These are phyloP conservation scores for Ariolimax columbianus DNA, from an alignment of 2,888 invertebrate genomes.

Conservation along the genomic window DNA sequence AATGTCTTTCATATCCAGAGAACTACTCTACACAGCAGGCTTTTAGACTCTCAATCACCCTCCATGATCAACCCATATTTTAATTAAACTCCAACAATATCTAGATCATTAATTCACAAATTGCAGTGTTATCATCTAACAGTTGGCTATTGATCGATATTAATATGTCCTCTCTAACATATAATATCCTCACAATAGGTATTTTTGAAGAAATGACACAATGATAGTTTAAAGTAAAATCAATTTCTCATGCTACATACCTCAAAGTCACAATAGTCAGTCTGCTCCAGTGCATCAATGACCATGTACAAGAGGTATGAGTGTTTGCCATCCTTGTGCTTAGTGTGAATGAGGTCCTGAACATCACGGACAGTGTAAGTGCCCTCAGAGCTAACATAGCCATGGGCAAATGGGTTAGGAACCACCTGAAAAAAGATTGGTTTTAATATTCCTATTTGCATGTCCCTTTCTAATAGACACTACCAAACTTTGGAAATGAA, in stretches of 20 bases:
- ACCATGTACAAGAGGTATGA: constrained; percentile 53
- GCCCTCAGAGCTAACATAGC: constrained; percentile 48
- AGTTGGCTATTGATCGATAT: too few species aligned
- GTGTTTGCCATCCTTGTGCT: constrained; percentile 46
- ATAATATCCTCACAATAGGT: too few species aligned
- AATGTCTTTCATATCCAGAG: too few species aligned
- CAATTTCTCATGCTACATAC: constrained; percentile 22
- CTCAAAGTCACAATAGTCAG: constrained; percentile 59
- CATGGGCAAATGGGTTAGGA: constrained; percentile 54
- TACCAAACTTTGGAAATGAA: not conserved
- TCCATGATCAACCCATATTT: too few species aligned
- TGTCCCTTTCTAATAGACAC: not conserved
- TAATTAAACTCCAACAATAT: too few species aligned
- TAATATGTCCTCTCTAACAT: too few species aligned
- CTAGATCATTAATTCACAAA: too few species aligned
- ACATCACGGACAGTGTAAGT: constrained; percentile 56
- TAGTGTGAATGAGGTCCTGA: constrained; percentile 45
- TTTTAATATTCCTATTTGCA: not conserved
- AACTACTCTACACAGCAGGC: too few species aligned
- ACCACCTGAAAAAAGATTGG: constrained; percentile 36
- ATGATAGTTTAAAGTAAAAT: too few species aligned
- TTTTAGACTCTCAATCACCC: too few species aligned
- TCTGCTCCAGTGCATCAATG: constrained; percentile 56
- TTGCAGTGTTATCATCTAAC: too few species aligned
- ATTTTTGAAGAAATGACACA: too few species aligned